These are phyloP conservation scores for Amyelois transitella DNA, from an alignment of 1,140 invertebrate genomes.

Conservation along the genomic window DNA sequence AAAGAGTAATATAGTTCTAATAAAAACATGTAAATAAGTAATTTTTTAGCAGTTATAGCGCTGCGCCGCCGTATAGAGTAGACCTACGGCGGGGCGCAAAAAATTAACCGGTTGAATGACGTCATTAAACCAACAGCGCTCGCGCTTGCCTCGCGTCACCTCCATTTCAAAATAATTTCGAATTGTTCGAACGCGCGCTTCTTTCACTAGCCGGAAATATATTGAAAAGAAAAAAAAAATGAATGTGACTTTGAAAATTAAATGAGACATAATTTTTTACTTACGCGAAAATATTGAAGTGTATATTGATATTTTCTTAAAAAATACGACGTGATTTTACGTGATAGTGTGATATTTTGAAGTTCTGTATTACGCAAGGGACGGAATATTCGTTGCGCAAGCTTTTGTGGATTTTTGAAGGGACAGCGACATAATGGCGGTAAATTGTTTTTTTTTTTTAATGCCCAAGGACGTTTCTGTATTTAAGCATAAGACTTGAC, in stretches of 20 bases:
- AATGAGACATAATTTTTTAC: not conserved
- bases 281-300: not conserved
- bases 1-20: no score
- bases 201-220: not conserved
- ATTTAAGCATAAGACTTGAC: not conserved
- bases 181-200: not conserved
- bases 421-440: not conserved
- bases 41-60: not conserved
- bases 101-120: not conserved
- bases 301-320: not conserved
- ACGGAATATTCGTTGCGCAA: not conserved
- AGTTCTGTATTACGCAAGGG: not conserved
- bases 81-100: not conserved
- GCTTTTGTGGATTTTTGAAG: not conserved
- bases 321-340: not conserved
- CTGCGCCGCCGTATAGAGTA: no score
- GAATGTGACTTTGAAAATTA: not conserved
- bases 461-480: not conserved
- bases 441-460: not conserved
- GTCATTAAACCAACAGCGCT: not conserved
- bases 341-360: not conserved
- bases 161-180: not conserved
- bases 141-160: not conserved
- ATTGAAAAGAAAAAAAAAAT: not conserved
- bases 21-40: not conserved